phyloP scores from a whole-genome alignment of 2,113 vertebrate species.

The Plectropomus leopardus region DNA sequence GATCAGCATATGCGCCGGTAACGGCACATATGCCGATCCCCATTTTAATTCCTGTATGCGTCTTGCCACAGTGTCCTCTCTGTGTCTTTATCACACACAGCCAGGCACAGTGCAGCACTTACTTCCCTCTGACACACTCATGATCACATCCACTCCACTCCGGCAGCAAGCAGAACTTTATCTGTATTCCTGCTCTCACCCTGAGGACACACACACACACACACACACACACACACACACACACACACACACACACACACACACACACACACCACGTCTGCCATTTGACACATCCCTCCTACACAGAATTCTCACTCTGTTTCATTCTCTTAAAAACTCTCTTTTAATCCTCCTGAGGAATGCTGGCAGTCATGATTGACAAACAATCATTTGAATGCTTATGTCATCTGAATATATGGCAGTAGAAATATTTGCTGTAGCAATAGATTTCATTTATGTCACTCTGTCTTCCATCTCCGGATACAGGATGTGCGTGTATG shows the following conservation, averaged over 20 bases:
- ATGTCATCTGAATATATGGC: constrained; percentile 29
- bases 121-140: constrained; percentile 35
- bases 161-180: constrained; percentile 56
- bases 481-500: background rate
- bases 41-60: constrained; percentile 41
- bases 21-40: constrained; percentile 13
- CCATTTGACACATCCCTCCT: constrained; percentile 51
- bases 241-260: constrained; percentile 41
- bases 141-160: constrained; percentile 57
- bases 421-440: constrained; percentile 20
- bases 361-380: constrained; percentile 27
- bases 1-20: too few species aligned
- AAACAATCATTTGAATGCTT: constrained; percentile 26
- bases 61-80: constrained; percentile 33
- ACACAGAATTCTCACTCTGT: constrained; percentile 27
- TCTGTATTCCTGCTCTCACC: constrained; percentile 56
- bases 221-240: constrained; percentile 43
- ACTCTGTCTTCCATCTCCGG: background rate
- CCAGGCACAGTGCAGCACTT: constrained; percentile 43
- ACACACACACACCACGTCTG: constrained; percentile 53
- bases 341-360: constrained; percentile 23
- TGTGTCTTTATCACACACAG: constrained; percentile 65
- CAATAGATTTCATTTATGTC: constrained; percentile 17
- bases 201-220: constrained; percentile 51
- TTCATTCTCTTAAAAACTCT: constrained; percentile 49